These are phyloP conservation scores for Sinocyclocheilus rhinocerous DNA, from an alignment of 2,113 vertebrate species.

Conservation along the genomic window DNA sequence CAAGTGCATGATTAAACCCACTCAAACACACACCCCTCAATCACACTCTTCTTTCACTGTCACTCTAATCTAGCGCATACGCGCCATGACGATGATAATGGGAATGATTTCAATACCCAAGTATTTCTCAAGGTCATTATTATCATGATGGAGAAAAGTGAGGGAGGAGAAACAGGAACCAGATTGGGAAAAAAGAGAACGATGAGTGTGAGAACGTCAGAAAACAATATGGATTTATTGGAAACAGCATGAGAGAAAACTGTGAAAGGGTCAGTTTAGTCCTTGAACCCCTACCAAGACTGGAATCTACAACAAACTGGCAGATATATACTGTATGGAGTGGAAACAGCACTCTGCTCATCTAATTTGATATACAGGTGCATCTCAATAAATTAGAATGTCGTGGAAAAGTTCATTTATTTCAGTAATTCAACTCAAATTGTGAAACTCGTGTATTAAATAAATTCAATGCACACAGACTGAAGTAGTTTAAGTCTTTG, in stretches of 20 bases:
- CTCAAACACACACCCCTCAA: conserved; percentile 31
- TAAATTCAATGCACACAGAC: too few relatives aligned
- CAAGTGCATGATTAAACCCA: conserved; percentile 32
- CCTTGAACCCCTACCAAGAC: background rate
- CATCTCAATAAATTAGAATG: too few relatives aligned
- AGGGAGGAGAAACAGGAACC: background rate
- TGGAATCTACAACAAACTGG: background rate
- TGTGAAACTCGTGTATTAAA: too few relatives aligned
- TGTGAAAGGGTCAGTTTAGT: conserved; percentile 15
- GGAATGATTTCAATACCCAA: conserved; percentile 43
- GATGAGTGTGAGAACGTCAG: background rate
- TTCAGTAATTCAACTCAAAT: too few relatives aligned
- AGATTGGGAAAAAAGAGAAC: background rate
- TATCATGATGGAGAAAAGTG: conserved; percentile 21
- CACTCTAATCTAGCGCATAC: conserved; percentile 25
- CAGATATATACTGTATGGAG: background rate
- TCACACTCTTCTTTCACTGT: conserved; percentile 35
- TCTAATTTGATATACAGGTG: background rate
- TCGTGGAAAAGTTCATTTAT: too few relatives aligned
- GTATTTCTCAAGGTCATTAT: conserved; percentile 55
- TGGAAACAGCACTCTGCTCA: background rate
- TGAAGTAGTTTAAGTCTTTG: too few relatives aligned
- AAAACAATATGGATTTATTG: conserved; percentile 22
- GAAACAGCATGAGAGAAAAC: conserved; percentile 15
- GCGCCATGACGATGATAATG: conserved; percentile 28